Base-by-base conservation (phyloP, 2,113 vertebrate genomes). In the Ancistrus triradiatus region DNA sequence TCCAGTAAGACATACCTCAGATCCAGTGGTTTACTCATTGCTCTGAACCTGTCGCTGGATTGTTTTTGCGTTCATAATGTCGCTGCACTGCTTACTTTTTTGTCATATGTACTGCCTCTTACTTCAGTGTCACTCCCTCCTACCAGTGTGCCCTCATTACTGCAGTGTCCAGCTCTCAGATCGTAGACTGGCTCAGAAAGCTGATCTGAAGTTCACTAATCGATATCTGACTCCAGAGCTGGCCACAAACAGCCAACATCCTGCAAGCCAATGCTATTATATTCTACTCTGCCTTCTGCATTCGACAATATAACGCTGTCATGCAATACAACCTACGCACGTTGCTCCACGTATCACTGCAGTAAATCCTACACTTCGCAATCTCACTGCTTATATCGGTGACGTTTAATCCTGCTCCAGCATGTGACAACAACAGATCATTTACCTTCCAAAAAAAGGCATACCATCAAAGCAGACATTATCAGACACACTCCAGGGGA, bases 101-200 rank as follows among this genome's bases (percentile, higher is more conserved):
- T n/a, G n/a, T n/a, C n/a, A n/a, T n/a, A n/a, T n/a, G n/a, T n/a
- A n/a, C n/a, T n/a, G n/a, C n/a, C n/a, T n/a, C n/a, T n/a, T n/a
- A n/a, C n/a, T n/a, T n/a, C n/a, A n/a, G n/a, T n/a, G n/a, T n/a
- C n/a, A n/a, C n/a, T n/a, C n/a, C n/a, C n/a, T n/a, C n/a, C n/a
- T n/a, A n/a, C n/a, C n/a, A n/a, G n/a, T n/a, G n/a, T n/a, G n/a
- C n/a, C n/a, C 37, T 28, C 13, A 37, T 51, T 28, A 63, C 31
- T 57, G 56, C 46, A 38, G 38, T 25, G 28, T 59, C 33, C 56
- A 27, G n/a, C 38, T 55, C 63, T 71, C 43, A 61, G 44, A 61
- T 61, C 69, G 59, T 33, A 55, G 21, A 35, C 51, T 65, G 62
- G 7, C 51, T 65, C 42, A 56, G 63, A 65, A 65, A 65, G 42